Evolutionary conservation across 2,797 vertebrate species (phyloP).

Genomic region (Ataeniobius toweri): DNA sequence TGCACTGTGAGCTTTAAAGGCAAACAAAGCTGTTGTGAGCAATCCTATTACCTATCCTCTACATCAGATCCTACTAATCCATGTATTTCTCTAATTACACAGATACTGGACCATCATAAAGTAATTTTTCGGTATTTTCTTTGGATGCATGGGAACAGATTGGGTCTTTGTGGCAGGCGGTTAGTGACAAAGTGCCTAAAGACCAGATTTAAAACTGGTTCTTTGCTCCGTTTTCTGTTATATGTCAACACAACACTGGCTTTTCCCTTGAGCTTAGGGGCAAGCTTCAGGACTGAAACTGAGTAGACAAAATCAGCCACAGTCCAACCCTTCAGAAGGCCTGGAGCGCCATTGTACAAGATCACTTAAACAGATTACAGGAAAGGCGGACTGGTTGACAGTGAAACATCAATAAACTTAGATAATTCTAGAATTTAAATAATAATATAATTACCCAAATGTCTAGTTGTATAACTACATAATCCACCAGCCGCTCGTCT

Average conservation of each 20-base stretch:
- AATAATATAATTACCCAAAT: background rate
- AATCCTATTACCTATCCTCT: too few relatives aligned
- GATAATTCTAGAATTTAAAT: background rate
- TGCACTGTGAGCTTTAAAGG: too few relatives aligned
- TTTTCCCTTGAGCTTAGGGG: background rate
- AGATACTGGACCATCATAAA: too few relatives aligned
- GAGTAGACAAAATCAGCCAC: background rate
- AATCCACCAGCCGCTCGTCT: constrained; percentile 32
- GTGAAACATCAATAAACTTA: background rate
- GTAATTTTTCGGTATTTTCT: too few relatives aligned
- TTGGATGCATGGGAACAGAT: background rate
- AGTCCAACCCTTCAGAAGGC: background rate
- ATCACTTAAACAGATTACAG: background rate
- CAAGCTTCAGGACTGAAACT: background rate
- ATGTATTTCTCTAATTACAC: too few relatives aligned
- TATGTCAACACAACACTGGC: too few relatives aligned
- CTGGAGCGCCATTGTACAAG: background rate
- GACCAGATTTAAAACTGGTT: too few relatives aligned
- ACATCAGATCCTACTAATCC: too few relatives aligned
- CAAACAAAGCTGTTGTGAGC: too few relatives aligned
- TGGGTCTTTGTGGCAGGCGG: too few relatives aligned
- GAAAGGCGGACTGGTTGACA: background rate
- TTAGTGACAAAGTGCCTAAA: too few relatives aligned
- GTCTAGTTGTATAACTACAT: constrained; percentile 8
- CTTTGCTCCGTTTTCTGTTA: too few relatives aligned